phyloP scores from a whole-genome alignment of 2,888 invertebrate genomes.

The Dolichopus griseipennis region DNA sequence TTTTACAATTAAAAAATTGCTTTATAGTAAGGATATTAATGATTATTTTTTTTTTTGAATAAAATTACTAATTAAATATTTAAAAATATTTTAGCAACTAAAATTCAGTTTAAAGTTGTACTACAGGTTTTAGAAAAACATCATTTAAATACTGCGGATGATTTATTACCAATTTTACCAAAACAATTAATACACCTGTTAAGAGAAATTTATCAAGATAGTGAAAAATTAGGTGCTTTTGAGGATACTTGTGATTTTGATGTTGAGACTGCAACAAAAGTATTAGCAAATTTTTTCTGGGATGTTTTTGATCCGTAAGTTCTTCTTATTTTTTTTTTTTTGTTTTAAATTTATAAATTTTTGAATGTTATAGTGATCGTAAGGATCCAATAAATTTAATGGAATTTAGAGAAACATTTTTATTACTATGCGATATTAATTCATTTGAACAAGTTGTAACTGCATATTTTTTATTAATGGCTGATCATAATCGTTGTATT shows the following conservation, averaged over 20 bases:
- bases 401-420: slow-evolving; percentile 38
- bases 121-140: slow-evolving; percentile 37
- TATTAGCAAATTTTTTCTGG: slow-evolving; percentile 41
- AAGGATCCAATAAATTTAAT: slow-evolving; percentile 36
- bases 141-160: slow-evolving; percentile 29
- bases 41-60: background rate
- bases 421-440: slow-evolving; percentile 37
- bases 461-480: slow-evolving; percentile 34
- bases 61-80: background rate
- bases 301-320: slow-evolving; percentile 41
- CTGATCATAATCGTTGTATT: slow-evolving; percentile 33
- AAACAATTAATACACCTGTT: slow-evolving; percentile 38
- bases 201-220: slow-evolving; percentile 40
- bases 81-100: slow-evolving; percentile 31
- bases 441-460: slow-evolving; percentile 32
- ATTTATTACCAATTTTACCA: slow-evolving; percentile 36
- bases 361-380: slow-evolving; percentile 29
- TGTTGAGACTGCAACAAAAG: slow-evolving; percentile 31
- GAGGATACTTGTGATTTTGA: slow-evolving; percentile 26
- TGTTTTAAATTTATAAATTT: background rate
- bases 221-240: slow-evolving; percentile 38
- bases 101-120: slow-evolving; percentile 39
- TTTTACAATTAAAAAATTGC: slow-evolving; percentile 34
- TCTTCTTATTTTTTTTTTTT: background rate
- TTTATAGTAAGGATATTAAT: slow-evolving; percentile 33